Evolutionary conservation across 2,888 invertebrate species (phyloP).

Genomic region (Nasonia oneida): DNA sequence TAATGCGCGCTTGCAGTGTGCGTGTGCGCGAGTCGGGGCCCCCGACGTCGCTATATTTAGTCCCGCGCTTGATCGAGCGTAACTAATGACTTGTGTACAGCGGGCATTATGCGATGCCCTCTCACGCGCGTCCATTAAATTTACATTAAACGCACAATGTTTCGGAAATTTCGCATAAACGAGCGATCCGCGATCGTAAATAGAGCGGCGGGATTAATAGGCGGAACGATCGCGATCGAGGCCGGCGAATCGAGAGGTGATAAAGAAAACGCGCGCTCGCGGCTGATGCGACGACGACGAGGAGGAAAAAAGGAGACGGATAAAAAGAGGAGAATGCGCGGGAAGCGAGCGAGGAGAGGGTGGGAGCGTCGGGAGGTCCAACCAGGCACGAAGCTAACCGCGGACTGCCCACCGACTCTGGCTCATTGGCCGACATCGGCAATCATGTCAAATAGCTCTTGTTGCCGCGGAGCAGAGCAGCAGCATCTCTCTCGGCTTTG

Average conservation of each 20-base stretch:
- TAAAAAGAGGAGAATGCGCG: background rate
- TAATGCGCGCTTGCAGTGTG: slow-evolving; percentile 19
- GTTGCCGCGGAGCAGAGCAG: background rate
- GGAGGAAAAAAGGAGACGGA: background rate
- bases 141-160: slow-evolving; percentile 51
- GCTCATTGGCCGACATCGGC: slow-evolving; percentile 75
- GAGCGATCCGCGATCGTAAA: slow-evolving; percentile 60
- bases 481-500: slow-evolving; percentile 13
- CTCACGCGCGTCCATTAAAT: slow-evolving; percentile 56
- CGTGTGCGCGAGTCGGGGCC: slow-evolving; percentile 26
- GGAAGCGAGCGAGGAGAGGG: slow-evolving; percentile 62
- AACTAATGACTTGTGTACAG: slow-evolving; percentile 53
- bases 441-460: slow-evolving; percentile 59
- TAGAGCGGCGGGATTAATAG: slow-evolving; percentile 45
- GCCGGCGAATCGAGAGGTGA: too few relatives aligned
- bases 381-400: slow-evolving; percentile 73
- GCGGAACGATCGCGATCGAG: slow-evolving; percentile 21
- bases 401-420: slow-evolving; percentile 75
- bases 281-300: too few relatives aligned
- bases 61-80: slow-evolving; percentile 57
- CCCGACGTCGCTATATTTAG: slow-evolving; percentile 57
- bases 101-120: background rate
- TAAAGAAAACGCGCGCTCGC: too few relatives aligned
- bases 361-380: slow-evolving; percentile 74
- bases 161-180: too few relatives aligned